Percentiles rank a stretch among this genome's conserved stretches.
Conservation (phyloP, 1,140 invertebrate genomes). For the Aricia agestis region DNA sequence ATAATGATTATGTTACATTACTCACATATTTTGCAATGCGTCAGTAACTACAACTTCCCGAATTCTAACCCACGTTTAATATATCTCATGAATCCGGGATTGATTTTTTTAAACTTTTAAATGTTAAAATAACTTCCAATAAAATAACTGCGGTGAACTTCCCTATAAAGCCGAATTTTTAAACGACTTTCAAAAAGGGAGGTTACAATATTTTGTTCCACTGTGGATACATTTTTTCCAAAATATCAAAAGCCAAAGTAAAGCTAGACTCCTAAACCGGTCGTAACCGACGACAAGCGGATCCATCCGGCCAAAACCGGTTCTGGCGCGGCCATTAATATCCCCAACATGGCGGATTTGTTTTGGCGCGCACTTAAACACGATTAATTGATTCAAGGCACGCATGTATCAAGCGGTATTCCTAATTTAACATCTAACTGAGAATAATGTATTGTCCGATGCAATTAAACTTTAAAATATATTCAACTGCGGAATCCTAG, state of each 20-base stretch:
- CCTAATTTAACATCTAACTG: slow-evolving; percentile 36
- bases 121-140: too few species aligned
- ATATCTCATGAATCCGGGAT: too few species aligned
- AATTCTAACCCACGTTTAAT: too few species aligned
- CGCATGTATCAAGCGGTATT: slow-evolving; percentile 45
- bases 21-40: too few species aligned
- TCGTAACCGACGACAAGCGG: slow-evolving; percentile 39
- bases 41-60: too few species aligned
- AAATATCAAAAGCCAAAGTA: neutral
- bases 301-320: slow-evolving; percentile 46
- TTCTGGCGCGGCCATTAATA: slow-evolving; percentile 58
- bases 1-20: too few species aligned
- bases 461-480: slow-evolving; percentile 15
- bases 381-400: slow-evolving; percentile 57
- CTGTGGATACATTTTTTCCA: neutral
- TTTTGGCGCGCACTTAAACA: slow-evolving; percentile 57
- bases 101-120: too few species aligned
- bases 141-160: too few species aligned
- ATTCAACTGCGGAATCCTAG: neutral
- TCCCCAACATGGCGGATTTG: slow-evolving; percentile 52
- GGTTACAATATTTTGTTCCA: too few species aligned
- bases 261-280: slow-evolving; percentile 14
- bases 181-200: too few species aligned
- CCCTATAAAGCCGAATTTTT: too few species aligned
- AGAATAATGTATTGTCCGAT: slow-evolving; percentile 21